A percentile compares a stretch with the other conserved stretches of the same genome.
phyloP scores from a whole-genome alignment of 2,797 vertebrate species.

The Crocodylus rhombifer region DNA sequence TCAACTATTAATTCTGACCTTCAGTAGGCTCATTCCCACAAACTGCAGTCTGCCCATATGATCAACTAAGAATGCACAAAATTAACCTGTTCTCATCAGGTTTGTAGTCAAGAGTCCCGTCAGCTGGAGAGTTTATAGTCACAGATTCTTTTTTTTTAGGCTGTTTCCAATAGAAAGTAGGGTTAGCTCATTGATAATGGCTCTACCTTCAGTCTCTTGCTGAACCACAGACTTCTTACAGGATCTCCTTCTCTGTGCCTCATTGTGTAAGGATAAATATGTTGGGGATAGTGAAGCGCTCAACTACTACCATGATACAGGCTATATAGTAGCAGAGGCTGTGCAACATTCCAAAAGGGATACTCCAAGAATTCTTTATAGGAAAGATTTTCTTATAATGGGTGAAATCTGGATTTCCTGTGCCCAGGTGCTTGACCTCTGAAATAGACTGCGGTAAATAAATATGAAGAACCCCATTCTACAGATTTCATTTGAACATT shows the following conservation, averaged over 20 bases:
- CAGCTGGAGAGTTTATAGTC: not conserved
- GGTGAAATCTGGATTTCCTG: not conserved
- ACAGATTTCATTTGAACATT: slow-evolving; percentile 22
- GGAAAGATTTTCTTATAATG: not conserved
- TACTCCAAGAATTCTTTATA: not conserved
- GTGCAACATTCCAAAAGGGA: not conserved
- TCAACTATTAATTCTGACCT: not conserved
- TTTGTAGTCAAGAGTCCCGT: not conserved
- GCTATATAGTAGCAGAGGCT: not conserved
- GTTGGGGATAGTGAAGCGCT: not conserved
- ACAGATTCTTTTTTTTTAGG: too few relatives aligned
- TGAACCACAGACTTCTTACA: not conserved
- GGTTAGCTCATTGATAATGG: not conserved
- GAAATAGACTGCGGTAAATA: slow-evolving; percentile 14
- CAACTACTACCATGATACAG: not conserved
- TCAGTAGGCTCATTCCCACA: not conserved
- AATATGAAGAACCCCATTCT: not conserved
- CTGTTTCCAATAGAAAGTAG: not conserved
- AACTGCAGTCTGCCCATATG: not conserved
- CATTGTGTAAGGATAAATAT: not conserved
- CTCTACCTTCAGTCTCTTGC: not conserved
- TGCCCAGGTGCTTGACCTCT: not conserved
- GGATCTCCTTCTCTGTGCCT: not conserved
- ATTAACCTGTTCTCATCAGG: not conserved
- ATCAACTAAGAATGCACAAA: not conserved